Evolutionary conservation across 2,113 vertebrate genomes (phyloP), one percentile per base, ranked within the genome.

Genomic region (Microtus pennsylvanicus): DNA sequence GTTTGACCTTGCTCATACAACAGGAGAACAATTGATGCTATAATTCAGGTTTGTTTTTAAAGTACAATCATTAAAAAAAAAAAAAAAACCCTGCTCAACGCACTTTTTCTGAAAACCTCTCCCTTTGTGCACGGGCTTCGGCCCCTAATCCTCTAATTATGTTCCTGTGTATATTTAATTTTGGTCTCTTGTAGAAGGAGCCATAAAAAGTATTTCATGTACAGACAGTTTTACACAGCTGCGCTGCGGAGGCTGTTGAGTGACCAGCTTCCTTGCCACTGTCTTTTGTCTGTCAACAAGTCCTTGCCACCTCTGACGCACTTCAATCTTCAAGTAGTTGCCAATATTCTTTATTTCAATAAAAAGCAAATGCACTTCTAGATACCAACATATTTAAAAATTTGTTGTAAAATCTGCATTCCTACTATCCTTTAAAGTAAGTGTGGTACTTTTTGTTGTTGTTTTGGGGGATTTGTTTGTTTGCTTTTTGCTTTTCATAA

Each of bases 101-200:
- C 88, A 98, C 95, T 75, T 97, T 94, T 81, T 69, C 96, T 97
- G 92, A 96, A 98, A 98, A 98, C 96, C 63, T 98, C 90, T 98
- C 67, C 94, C 97, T 98, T 98, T 98, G 95, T 97, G 96, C 77
- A 93, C 83, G 95, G 97, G 88, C 74, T 97, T 97, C 98, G 96
- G 76, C 94, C 77, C 97, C 98, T 98, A 98, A 98, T 98, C 96
- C 96, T 98, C 98, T 98, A 98, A 98, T 98, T 98, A 97, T 97
- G 81, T 98, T 98, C 89, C 96, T 98, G 97, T 24, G 93, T 97
- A 87, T 97, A 96, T 97, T 98, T 98, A 98, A 98, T 98, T 98
- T 98, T 98, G 96, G 98, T 98, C 97, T 98, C 96, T 92, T 96
- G 47, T 93, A 95, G 89, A 96, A 98, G 89, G 78, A 97, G 98